These are phyloP conservation scores for Epinephelus fuscoguttatus DNA, from an alignment of 2,113 vertebrate genomes.

Conservation along the genomic window DNA sequence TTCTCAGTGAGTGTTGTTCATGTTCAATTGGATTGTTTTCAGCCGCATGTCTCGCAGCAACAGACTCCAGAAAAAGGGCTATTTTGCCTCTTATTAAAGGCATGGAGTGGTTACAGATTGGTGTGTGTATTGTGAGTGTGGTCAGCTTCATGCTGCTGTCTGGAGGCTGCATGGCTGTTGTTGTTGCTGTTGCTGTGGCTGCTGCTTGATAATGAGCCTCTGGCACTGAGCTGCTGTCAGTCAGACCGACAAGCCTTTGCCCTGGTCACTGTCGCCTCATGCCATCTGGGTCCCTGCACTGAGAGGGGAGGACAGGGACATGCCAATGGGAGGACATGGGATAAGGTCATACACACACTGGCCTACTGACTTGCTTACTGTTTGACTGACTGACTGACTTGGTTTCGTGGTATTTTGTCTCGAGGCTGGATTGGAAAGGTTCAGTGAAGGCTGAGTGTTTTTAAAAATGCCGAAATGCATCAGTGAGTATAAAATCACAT, in stretches of 20 bases:
- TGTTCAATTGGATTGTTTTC: not conserved
- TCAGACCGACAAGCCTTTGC: constrained; percentile 54
- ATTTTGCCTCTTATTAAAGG: constrained; percentile 23
- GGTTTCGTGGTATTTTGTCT: not conserved
- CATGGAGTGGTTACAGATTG: constrained; percentile 48
- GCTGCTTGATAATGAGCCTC: constrained; percentile 70
- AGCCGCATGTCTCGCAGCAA: not conserved
- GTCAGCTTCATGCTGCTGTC: constrained; percentile 48
- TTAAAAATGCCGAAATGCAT: constrained; percentile 11
- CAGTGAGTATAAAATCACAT: constrained; percentile 10
- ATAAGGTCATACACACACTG: constrained; percentile 55
- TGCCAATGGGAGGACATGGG: constrained; percentile 52
- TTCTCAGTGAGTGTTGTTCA: not conserved
- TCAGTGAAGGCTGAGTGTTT: not conserved
- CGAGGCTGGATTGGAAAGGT: not conserved
- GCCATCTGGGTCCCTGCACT: constrained; percentile 64
- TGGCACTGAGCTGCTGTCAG: constrained; percentile 75
- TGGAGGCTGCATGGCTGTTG: constrained; percentile 52
- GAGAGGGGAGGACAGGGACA: constrained; percentile 55
- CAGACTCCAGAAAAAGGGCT: not conserved
- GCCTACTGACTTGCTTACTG: constrained; percentile 29
- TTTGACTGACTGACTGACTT: constrained; percentile 22
- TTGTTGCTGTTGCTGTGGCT: constrained; percentile 61
- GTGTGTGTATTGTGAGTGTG: constrained; percentile 39
- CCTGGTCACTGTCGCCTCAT: constrained; percentile 64